Evolutionary conservation across 53 echinoderm and acorn worm species (phyloP).

Genomic region (Stichopus horrens): DNA sequence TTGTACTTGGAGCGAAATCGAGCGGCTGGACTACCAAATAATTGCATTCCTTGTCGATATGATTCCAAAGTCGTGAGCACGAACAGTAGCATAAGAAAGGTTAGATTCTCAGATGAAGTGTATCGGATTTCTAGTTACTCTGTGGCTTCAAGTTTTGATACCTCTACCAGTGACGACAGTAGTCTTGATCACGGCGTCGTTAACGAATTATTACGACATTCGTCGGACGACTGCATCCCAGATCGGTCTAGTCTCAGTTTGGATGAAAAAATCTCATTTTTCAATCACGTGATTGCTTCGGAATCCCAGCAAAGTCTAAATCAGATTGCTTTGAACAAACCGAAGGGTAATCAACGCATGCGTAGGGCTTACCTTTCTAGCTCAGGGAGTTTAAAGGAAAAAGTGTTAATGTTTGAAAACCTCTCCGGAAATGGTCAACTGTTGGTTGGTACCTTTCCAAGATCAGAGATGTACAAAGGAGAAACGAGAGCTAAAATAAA

Average conservation of each 20-base stretch:
- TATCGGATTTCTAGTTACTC: constrained; percentile 55
- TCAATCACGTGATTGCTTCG: constrained; percentile 1
- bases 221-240: neutral
- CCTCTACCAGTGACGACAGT: neutral
- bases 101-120: constrained; percentile 89
- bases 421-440: neutral
- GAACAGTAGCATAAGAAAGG: constrained; percentile 58
- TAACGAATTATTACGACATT: neutral
- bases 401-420: constrained; percentile 20
- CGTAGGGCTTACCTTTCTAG: neutral
- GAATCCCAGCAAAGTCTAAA: neutral
- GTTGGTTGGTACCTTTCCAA: neutral
- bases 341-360: neutral
- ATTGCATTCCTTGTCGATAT: constrained; percentile 51
- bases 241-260: constrained; percentile 25
- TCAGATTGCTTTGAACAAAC: neutral
- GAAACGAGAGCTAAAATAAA: constrained; percentile 36
- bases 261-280: constrained; percentile 28
- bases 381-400: constrained; percentile 14
- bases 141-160: neutral
- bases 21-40: constrained; percentile 54
- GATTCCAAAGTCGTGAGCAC: constrained; percentile 56
- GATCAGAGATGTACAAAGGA: neutral
- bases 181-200: neutral
- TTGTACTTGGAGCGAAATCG: constrained; percentile 84